phyloP scores from a whole-genome alignment of 2,113 vertebrate genomes.

The Tauraco erythrolophus region DNA sequence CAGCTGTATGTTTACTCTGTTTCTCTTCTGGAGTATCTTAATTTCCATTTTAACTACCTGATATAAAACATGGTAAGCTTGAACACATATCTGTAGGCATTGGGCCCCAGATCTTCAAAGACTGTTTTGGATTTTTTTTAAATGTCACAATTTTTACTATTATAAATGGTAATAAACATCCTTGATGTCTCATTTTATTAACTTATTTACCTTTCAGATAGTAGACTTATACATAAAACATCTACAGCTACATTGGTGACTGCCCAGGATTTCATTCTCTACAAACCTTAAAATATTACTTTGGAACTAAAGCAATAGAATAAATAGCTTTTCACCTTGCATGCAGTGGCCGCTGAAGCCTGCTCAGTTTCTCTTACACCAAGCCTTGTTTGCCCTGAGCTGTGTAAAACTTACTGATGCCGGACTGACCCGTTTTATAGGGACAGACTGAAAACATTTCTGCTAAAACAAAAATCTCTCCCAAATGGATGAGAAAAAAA shows the following conservation, averaged over 20 bases:
- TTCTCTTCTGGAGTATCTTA: not conserved
- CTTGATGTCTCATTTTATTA: not conserved
- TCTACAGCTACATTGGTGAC: slow-evolving; percentile 38
- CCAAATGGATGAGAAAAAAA: not conserved
- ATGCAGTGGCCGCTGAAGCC: not conserved
- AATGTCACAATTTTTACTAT: not conserved
- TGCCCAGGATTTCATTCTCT: slow-evolving; percentile 18
- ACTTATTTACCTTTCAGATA: not conserved
- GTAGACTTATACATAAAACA: not conserved
- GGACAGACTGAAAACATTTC: not conserved
- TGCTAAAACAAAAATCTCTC: not conserved
- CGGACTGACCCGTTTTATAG: slow-evolving; percentile 11
- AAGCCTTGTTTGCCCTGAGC: not conserved
- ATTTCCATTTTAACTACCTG: not conserved
- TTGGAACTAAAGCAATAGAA: not conserved
- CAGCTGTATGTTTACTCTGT: not conserved
- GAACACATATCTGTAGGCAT: not conserved
- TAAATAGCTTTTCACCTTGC: not conserved
- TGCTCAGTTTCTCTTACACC: slow-evolving; percentile 14
- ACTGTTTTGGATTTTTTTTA: not conserved
- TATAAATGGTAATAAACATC: not conserved
- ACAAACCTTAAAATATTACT: slow-evolving; percentile 19
- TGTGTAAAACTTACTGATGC: slow-evolving; percentile 1
- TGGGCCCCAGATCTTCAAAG: not conserved
- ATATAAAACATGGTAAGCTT: not conserved